phyloP scores from a whole-genome alignment of 2,888 invertebrate species.

The Nomada flava region DNA sequence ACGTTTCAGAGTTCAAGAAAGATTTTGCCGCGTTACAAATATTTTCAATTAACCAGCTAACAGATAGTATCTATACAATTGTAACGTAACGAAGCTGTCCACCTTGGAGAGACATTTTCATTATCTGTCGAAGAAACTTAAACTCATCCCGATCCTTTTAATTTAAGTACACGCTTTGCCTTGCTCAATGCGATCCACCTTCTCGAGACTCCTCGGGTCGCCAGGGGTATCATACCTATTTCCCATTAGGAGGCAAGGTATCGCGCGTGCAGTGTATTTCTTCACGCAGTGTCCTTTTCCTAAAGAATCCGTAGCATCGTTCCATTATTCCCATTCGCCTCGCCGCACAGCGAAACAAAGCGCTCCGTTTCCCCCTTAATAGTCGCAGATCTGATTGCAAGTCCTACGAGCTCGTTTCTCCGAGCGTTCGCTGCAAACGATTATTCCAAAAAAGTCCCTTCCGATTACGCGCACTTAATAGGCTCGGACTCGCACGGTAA shows the following conservation, averaged over 20 bases:
- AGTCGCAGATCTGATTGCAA: constrained; percentile 64
- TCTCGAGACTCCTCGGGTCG: background rate
- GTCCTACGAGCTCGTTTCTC: constrained; percentile 63
- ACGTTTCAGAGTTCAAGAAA: too few species aligned
- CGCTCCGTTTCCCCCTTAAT: constrained; percentile 52
- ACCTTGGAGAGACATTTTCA: background rate
- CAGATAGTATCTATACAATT: too few species aligned
- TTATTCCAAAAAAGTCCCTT: constrained; percentile 71
- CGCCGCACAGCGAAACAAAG: constrained; percentile 57
- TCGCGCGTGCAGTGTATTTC: constrained; percentile 40
- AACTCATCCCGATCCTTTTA: background rate
- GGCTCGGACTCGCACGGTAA: constrained; percentile 68
- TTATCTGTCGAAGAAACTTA: background rate
- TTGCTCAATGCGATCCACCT: constrained; percentile 1
- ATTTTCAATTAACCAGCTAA: too few species aligned
- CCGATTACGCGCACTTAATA: constrained; percentile 72
- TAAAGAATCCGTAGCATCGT: constrained; percentile 53
- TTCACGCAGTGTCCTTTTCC: constrained; percentile 31
- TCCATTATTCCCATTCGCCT: constrained; percentile 59
- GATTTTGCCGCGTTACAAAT: too few species aligned
- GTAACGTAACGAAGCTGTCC: too few species aligned
- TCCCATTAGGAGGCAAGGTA: constrained; percentile 15
- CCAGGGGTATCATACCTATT: constrained; percentile 31
- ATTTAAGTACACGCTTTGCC: background rate
- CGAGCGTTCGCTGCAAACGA: constrained; percentile 50